Conservation (phyloP, 2,797 vertebrate species). For the Myotis pilosus region DNA sequence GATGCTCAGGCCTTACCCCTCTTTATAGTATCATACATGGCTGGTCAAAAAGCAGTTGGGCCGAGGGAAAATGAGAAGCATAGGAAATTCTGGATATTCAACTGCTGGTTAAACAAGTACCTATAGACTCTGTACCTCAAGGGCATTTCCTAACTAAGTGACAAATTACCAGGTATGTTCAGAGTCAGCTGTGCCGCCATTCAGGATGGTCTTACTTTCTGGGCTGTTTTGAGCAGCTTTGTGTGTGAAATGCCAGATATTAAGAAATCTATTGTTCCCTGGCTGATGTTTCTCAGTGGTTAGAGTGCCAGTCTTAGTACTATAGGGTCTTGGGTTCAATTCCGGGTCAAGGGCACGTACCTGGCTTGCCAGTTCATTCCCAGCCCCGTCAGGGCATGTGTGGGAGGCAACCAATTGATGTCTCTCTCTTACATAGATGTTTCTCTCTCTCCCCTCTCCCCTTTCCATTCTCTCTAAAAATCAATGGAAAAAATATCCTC, state of each 20-base stretch:
- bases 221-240: slow-evolving; percentile 17
- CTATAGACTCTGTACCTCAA: not conserved
- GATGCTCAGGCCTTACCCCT: not conserved
- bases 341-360: not conserved
- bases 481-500: not conserved
- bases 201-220: not conserved
- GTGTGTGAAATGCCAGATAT: not conserved
- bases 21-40: not conserved
- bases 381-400: not conserved
- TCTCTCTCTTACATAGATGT: not conserved
- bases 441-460: not conserved
- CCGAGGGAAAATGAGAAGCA: not conserved
- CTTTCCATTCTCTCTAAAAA: not conserved
- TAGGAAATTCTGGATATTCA: not conserved
- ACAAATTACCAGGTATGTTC: not conserved
- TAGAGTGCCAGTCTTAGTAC: not conserved
- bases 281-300: not conserved
- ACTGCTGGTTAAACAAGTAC: not conserved
- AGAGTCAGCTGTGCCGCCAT: not conserved
- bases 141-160: not conserved
- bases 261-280: not conserved
- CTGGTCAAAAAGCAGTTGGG: not conserved
- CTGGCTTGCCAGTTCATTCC: not conserved
- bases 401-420: not conserved
- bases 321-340: not conserved